A percentile compares a stretch with the other conserved stretches of the same genome.
Conservation (phyloP, 2,113 vertebrate genomes). For the Microcebus ravelobensis region DNA sequence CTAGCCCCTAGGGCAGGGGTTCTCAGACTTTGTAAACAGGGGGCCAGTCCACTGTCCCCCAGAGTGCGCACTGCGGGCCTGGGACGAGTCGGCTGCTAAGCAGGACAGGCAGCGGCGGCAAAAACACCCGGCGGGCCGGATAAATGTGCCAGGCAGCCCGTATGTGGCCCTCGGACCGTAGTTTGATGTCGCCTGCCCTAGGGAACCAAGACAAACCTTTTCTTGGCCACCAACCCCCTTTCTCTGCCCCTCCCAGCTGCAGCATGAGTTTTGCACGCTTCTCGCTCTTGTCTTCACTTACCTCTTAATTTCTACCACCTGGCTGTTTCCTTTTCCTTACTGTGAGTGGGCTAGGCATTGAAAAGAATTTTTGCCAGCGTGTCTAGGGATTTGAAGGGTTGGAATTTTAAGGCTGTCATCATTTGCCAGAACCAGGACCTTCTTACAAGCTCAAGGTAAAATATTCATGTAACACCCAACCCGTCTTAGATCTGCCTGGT, state of each 20-base stretch:
- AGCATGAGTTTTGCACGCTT: not conserved
- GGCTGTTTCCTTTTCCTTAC: not conserved
- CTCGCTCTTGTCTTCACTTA: not conserved
- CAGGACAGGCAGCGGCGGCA: no score
- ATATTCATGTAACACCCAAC: not conserved
- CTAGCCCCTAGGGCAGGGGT: no score
- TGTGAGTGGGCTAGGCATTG: not conserved
- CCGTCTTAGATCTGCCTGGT: not conserved
- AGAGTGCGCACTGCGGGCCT: no score
- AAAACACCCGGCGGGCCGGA: no score
- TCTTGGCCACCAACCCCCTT: not conserved
- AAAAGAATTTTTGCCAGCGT: not conserved
- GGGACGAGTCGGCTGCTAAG: no score
- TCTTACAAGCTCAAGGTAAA: not conserved
- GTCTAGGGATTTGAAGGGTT: constrained; percentile 30
- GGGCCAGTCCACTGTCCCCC: no score
- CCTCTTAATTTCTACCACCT: not conserved
- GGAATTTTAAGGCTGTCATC: not conserved
- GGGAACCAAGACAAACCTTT: not conserved
- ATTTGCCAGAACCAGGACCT: not conserved
- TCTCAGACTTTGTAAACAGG: no score
- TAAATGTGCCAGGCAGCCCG: no score
- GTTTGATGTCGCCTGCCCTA: no score
- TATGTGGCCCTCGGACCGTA: no score
- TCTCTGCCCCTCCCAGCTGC: not conserved